Evolutionary conservation across 2,113 vertebrate genomes (phyloP).

Genomic region (Strix uralensis): DNA sequence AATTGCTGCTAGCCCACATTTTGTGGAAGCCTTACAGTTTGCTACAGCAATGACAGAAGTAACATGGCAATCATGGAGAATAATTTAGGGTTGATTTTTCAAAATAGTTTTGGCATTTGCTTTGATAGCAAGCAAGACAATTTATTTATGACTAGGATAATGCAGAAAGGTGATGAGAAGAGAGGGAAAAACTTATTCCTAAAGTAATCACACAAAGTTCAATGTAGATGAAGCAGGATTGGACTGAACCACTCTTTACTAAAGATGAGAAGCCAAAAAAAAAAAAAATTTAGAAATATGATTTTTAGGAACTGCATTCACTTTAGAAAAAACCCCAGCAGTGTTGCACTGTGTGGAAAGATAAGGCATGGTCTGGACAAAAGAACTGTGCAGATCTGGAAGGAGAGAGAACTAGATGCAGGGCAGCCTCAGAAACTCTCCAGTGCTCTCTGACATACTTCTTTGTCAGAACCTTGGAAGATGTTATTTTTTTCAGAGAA

Average conservation of each 20-base stretch:
- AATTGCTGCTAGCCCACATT: neutral
- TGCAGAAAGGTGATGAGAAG: neutral
- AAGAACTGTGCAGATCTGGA: neutral
- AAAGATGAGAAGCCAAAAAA: neutral
- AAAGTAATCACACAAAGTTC: neutral
- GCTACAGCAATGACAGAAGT: neutral
- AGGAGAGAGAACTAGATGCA: neutral
- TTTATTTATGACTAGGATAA: neutral
- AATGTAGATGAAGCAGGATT: rapidly evolving
- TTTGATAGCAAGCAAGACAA: conserved; percentile 70
- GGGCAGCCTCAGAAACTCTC: neutral
- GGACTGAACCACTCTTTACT: neutral
- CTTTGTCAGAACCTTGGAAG: neutral
- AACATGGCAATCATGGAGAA: conserved; percentile 25
- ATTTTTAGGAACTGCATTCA: neutral
- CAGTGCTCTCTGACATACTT: neutral
- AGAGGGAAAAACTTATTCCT: neutral
- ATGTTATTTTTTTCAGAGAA: neutral
- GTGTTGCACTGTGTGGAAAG: neutral
- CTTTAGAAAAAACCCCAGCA: neutral
- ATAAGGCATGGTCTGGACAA: neutral
- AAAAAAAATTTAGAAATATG: neutral
- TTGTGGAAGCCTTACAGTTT: neutral
- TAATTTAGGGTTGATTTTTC: conserved; percentile 67
- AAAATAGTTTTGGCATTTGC: conserved; percentile 66